Base-by-base conservation (phyloP, 2,888 invertebrate genomes). In the Syrista parreyssii region DNA sequence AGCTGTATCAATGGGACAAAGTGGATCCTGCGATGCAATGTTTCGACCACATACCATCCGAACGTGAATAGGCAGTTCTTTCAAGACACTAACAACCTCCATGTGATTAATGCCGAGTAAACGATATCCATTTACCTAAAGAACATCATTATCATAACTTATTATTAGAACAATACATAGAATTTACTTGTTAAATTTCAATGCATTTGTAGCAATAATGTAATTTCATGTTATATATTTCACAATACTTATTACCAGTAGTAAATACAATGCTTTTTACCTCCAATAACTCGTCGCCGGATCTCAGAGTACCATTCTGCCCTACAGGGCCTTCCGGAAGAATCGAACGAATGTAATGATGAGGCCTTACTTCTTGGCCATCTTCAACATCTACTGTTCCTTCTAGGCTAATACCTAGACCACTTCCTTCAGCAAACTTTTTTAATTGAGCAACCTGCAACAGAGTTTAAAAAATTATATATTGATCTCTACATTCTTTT, bases 351-450 rank as follows among this genome's bases (percentile, higher is more conserved):
- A 99, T 99, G 92, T 99, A 99, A 93, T 99, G 99, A 92, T 99
- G 99, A 3, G 99, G 99, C 79, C 99, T 94, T 72, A 99, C 98
- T 93, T 99, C 99, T 78, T 97, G 95, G 0, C 99, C 99, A 86
- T 97, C 96, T 92, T 99, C 99, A 76, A 99, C 98, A 91, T 99
- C 99, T 69, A 99, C 99, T 0, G 99, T 99, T 76, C 99, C 99
- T 92, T 99, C 99, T 81, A 99, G 93, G 75, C 98, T 99, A 87
- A 99, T 98, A 68, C 99, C 99, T 77, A 99, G 94, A 3, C 99
- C 99, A 74, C 95, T 95, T 72, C 97, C 97, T 87, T 96, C 95
- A 88, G 96, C 96, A 87, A 98, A 95, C 93, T 98, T 98, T 87
- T 95, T 96, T 84, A 99, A 93, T 92, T 98, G 98, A 79, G 98